A percentile compares a stretch with the other conserved stretches of the same genome.
These are phyloP conservation scores for Gymnoscelis rufifasciata DNA, from an alignment of 2,888 invertebrate genomes.

Conservation along the genomic window DNA sequence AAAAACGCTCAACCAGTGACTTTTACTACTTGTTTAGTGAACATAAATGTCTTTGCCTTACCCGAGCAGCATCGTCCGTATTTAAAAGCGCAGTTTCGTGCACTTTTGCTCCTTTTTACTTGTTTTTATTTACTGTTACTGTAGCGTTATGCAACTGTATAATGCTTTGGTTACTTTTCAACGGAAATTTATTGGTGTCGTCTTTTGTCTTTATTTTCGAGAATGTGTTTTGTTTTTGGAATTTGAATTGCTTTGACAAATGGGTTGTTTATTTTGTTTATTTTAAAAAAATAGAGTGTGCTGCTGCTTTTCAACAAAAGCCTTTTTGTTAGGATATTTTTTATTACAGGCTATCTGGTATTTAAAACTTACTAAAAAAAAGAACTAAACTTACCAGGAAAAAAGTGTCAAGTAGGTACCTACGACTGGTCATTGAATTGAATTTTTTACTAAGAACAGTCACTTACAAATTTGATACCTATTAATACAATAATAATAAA, in stretches of 20 bases:
- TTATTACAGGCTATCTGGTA: not conserved
- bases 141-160: constrained; percentile 78
- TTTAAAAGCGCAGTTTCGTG: constrained; percentile 78
- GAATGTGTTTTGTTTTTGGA: constrained; percentile 59
- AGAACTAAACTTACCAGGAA: no score
- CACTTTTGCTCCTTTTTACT: constrained; percentile 69
- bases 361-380: no score
- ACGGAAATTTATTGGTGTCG: constrained; percentile 67
- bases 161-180: constrained; percentile 77
- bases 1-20: constrained; percentile 81
- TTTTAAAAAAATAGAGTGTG: constrained; percentile 15
- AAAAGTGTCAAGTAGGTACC: no score
- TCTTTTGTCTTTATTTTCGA: constrained; percentile 74
- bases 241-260: constrained; percentile 46
- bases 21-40: constrained; percentile 81
- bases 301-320: constrained; percentile 4
- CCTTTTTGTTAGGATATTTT: not conserved
- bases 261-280: constrained; percentile 23
- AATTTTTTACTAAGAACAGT: no score
- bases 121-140: constrained; percentile 77
- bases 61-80: constrained; percentile 76
- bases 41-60: constrained; percentile 80
- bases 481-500: no score
- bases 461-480: no score
- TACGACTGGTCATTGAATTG: no score